Conservation (phyloP, 1,140 invertebrate species). For the Spodoptera litura region DNA sequence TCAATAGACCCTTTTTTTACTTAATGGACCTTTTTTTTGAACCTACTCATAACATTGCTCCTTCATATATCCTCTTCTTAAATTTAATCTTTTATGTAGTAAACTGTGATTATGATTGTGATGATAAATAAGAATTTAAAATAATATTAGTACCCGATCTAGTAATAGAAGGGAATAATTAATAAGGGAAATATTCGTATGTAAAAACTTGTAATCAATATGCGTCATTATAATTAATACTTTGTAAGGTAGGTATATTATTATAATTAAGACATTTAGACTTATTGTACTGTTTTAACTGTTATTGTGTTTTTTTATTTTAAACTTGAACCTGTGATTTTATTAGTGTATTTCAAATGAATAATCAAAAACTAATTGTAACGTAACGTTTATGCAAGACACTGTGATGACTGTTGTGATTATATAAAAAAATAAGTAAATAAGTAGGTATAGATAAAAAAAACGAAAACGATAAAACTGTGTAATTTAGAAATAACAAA, state of each 20-base stretch:
- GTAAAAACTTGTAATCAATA: not conserved
- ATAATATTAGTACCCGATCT: constrained; percentile 8
- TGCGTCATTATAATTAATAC: constrained; percentile 8
- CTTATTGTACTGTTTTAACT: no score
- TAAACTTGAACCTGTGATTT: constrained; percentile 8
- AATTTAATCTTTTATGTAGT: constrained; percentile 10
- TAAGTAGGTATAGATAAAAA: constrained; percentile 13
- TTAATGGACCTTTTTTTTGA: no score
- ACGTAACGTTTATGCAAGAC: not conserved
- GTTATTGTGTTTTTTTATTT: constrained; percentile 9
- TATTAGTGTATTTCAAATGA: constrained; percentile 8
- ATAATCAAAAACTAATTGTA: constrained; percentile 9
- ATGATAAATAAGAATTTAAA: constrained; percentile 2
- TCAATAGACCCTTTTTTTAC: no score
- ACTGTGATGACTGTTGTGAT: constrained; percentile 19
- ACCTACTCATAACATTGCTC: no score
- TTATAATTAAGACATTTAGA: no score
- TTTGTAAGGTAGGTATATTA: constrained; percentile 8
- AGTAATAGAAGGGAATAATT: constrained; percentile 8
- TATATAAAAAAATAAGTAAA: constrained; percentile 4
- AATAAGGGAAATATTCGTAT: constrained; percentile 8
- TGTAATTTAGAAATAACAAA: constrained; percentile 9
- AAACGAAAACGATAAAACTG: constrained; percentile 3
- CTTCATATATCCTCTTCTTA: no score
- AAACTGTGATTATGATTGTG: constrained; percentile 24